Conservation (phyloP, 2,888 invertebrate species). For the Spilarctia lutea region DNA sequence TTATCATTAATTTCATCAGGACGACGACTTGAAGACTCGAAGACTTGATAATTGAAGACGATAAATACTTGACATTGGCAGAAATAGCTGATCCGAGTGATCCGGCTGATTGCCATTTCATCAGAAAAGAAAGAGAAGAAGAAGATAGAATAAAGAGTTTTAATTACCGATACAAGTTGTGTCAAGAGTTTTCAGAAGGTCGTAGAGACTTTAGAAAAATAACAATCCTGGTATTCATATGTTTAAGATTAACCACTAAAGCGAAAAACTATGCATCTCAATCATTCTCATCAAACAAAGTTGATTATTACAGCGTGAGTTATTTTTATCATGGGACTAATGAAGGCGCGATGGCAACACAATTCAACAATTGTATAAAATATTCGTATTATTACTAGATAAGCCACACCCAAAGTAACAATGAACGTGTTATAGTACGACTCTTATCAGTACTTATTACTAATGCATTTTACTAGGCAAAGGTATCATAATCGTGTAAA, state of each 20-base stretch:
- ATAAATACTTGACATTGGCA: too few relatives aligned
- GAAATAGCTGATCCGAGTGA: too few relatives aligned
- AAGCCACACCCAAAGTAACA: slow-evolving; percentile 18
- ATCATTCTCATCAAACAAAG: background rate
- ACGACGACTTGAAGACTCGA: too few relatives aligned
- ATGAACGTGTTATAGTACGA: slow-evolving; percentile 11
- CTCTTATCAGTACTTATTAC: slow-evolving; percentile 17
- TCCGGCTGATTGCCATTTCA: too few relatives aligned
- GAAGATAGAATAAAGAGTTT: too few relatives aligned
- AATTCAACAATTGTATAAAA: background rate
- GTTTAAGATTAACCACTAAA: background rate
- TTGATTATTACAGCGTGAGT: background rate
- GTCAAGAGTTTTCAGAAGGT: background rate
- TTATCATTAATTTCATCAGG: too few relatives aligned
- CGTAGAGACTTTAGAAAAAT: background rate
- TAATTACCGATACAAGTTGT: background rate
- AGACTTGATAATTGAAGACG: too few relatives aligned
- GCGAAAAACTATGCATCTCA: background rate
- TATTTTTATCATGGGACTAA: background rate
- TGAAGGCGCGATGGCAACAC: background rate
- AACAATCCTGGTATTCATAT: background rate
- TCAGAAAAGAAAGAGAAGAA: too few relatives aligned
- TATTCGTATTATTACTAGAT: background rate
- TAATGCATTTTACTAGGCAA: slow-evolving; percentile 15
- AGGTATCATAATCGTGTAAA: background rate